phyloP scores from a whole-genome alignment of 2,113 vertebrate species.

The Mirounga angustirostris region DNA sequence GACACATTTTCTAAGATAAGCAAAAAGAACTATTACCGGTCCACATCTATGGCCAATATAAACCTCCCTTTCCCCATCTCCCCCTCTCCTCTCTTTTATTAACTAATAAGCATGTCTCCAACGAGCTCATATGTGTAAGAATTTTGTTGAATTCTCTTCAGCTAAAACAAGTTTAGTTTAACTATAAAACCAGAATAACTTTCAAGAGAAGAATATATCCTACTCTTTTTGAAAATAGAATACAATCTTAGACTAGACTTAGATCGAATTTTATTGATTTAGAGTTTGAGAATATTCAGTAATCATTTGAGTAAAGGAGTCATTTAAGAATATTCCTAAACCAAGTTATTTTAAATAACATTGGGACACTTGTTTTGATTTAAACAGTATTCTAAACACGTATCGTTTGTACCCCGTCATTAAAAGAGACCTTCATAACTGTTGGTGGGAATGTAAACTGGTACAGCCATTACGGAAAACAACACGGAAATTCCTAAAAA shows the following conservation, averaged over 20 bases:
- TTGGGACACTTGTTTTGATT: neutral
- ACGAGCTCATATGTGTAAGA: neutral
- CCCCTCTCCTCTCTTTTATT: neutral
- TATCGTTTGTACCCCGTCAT: neutral
- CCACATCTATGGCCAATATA: no score
- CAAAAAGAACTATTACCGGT: neutral
- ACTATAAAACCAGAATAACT: neutral
- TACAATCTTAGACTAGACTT: neutral
- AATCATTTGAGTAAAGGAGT: neutral
- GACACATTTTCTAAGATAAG: neutral
- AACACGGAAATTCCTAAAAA: neutral
- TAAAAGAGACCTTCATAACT: neutral
- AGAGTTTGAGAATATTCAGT: neutral
- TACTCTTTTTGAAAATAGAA: neutral
- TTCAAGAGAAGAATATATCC: neutral
- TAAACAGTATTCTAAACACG: neutral
- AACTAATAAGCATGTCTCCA: neutral
- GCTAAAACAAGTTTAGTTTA: neutral
- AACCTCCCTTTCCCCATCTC: fast-evolving
- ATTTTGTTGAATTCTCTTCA: neutral
- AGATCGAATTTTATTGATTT: neutral
- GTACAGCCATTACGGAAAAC: neutral
- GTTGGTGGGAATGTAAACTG: no score
- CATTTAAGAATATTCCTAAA: neutral
- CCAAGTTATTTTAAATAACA: neutral